Conservation (phyloP, 2,113 vertebrate species). For the Hiodon alosoides region DNA sequence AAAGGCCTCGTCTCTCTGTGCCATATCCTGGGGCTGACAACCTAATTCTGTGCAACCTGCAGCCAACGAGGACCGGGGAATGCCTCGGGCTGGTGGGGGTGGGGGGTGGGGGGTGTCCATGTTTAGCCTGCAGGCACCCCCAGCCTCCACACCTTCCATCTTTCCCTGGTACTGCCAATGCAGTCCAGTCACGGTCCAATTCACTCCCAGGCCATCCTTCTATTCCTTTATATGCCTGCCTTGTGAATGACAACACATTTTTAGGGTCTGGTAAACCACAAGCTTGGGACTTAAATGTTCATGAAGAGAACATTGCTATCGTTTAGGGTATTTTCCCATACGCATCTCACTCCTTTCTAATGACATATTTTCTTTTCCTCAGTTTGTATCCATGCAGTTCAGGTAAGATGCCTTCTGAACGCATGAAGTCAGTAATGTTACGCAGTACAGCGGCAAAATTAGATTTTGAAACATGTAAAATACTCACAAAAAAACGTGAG, state of each 20-base stretch:
- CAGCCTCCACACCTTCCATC: neutral
- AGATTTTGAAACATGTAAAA: neutral
- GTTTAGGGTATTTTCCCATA: too few species aligned
- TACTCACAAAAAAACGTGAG: neutral
- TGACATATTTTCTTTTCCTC: neutral
- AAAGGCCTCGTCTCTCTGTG: neutral
- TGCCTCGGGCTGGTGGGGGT: too few species aligned
- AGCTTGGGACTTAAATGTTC: neutral
- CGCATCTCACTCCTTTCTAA: neutral
- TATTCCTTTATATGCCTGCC: neutral
- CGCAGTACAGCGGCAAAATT: neutral
- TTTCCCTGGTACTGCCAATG: neutral
- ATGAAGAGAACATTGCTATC: neutral
- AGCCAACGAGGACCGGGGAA: neutral
- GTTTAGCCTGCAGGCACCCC: neutral
- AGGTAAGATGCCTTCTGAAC: too few species aligned
- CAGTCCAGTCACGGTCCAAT: neutral
- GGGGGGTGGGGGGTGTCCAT: neutral
- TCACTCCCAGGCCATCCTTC: neutral
- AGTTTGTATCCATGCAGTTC: too few species aligned
- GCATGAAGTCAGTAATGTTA: too few species aligned
- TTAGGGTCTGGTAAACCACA: neutral
- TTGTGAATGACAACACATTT: too few species aligned
- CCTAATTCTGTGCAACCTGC: neutral
- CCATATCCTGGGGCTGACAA: neutral